Evolutionary conservation across 2,797 vertebrate genomes (phyloP), one percentile per base, ranked within the genome.

Genomic region (Aldrovandia affinis): DNA sequence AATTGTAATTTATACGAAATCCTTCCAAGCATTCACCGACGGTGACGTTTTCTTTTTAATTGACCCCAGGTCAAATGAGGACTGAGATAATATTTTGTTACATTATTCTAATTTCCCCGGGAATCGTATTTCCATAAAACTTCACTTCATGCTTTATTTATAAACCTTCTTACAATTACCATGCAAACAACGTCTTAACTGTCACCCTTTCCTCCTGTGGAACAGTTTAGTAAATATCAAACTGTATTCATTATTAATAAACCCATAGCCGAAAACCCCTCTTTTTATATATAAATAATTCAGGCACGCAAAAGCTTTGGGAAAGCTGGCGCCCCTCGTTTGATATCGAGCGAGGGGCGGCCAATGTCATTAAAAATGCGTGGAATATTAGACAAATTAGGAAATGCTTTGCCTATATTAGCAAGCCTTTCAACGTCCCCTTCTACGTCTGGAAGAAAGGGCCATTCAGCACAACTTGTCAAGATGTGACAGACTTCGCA

Each of bases 201-300:
- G 92, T 93, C 93, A 90, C 91, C 90, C 87, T 90, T 91, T 92
- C 91, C 82, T 92, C 90, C 88, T 90, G 87, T 87, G 86, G 89
- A 95, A 94, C 93, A 94, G 92, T 96, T 96, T 95, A 95, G 94
- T 95, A 96, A 95, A 96, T 96, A 95, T 95, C 94, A 95, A 94
- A 94, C 91, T 89, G 87, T 90, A 94, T 95, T 92, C 91, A 95
- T 95, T 95, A 95, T 95, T 95, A 95, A 95, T 94, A 94, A 94
- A 92, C 90, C 92, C 89, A 88, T 90, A 91, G 90, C 89, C 89
- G 89, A 79, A 94, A 94, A 89, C 28, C 63, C 87, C 86, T 89
- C 88, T 90, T 92, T 93, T 94, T 77, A 88, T 86, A 50, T 81
- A 92, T 95, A 81, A 94, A 95, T 95, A 90, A 95, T 95, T 93